Conservation (phyloP, 2,888 invertebrate species). For the Hyalella azteca region DNA sequence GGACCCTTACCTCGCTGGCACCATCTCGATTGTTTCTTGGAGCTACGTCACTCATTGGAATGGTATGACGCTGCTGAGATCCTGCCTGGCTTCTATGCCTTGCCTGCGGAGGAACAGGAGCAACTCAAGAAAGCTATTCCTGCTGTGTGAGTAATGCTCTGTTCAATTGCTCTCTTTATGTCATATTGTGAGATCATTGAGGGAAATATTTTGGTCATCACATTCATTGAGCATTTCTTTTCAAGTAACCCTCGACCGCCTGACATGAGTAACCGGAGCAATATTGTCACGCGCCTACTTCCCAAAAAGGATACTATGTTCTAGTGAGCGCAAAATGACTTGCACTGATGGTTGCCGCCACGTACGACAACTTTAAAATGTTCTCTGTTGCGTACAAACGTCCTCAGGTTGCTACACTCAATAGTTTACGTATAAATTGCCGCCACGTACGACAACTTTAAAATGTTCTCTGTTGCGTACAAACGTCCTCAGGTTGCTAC, state of each 20-base stretch:
- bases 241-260: neutral
- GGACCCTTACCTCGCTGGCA: conserved; percentile 89
- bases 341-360: too few relatives aligned
- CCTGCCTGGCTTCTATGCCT: conserved; percentile 76
- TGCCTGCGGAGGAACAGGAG: conserved; percentile 76
- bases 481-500: too few relatives aligned
- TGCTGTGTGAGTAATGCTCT: neutral
- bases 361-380: too few relatives aligned
- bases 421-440: too few relatives aligned
- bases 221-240: neutral
- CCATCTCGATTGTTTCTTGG: conserved; percentile 87
- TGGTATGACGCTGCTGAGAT: conserved; percentile 76
- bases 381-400: too few relatives aligned
- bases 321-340: neutral
- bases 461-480: too few relatives aligned
- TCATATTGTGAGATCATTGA: neutral
- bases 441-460: too few relatives aligned
- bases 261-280: too few relatives aligned
- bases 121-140: conserved; percentile 69
- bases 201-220: neutral
- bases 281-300: neutral
- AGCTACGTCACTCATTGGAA: conserved; percentile 74
- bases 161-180: neutral
- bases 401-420: too few relatives aligned
- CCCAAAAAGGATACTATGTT: neutral